Percentiles rank a stretch among this genome's conserved stretches.
Conservation (phyloP, 23 tunicate genomes). For the Pegea sp. region DNA sequence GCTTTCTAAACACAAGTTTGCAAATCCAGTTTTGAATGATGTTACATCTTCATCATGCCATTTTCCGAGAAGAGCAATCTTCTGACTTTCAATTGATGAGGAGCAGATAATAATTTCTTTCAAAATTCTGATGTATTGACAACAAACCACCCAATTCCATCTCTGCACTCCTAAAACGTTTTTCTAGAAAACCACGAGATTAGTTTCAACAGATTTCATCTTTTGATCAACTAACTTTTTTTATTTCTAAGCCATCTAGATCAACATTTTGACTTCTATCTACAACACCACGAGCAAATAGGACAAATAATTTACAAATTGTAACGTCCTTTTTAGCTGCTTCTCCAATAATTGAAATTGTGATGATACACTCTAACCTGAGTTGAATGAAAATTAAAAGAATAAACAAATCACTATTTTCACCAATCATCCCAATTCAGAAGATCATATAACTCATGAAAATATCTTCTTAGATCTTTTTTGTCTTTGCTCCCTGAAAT, state of each 20-base stretch:
- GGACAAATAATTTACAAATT: not conserved
- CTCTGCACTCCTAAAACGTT: conserved; percentile 14
- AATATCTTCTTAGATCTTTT: no score
- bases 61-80: conserved; percentile 71
- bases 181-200: no score
- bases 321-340: not conserved
- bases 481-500: no score
- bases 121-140: conserved; percentile 38
- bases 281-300: no score
- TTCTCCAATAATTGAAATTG: not conserved
- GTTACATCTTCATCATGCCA: conserved; percentile 91
- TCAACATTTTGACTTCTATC: no score
- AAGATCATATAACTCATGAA: no score
- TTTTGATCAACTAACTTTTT: no score
- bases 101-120: conserved; percentile 50
- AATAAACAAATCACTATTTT: no score
- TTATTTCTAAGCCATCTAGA: no score
- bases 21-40: conserved; percentile 60
- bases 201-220: no score
- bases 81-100: conserved; percentile 22
- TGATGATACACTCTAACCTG: not conserved
- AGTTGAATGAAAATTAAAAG: not conserved
- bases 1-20: conserved; percentile 72
- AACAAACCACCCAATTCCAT: conserved; percentile 62
- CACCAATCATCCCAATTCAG: no score